Evolutionary conservation across 2,113 vertebrate species (phyloP).

Genomic region (Anthoscopus minutus): DNA sequence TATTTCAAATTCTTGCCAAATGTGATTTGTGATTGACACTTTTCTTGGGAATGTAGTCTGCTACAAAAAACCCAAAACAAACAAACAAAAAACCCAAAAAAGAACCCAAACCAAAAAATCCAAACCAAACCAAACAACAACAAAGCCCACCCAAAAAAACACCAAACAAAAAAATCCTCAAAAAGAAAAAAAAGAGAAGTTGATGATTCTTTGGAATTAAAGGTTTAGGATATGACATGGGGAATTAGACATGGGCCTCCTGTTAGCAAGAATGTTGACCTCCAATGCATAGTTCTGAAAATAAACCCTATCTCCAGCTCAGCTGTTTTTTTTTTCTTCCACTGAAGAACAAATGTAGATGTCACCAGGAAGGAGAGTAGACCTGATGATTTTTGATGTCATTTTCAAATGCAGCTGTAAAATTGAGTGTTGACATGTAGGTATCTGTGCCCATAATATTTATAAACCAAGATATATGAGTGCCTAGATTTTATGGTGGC

Average conservation of each 20-base stretch:
- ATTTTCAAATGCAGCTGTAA: conserved; percentile 15
- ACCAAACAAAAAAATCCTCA: background rate
- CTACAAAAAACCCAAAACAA: background rate
- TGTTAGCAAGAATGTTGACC: background rate
- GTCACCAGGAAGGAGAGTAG: background rate
- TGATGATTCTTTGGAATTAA: conserved; percentile 31
- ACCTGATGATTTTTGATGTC: background rate
- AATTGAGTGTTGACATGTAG: background rate
- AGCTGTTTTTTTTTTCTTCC: background rate
- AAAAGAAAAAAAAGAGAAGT: background rate
- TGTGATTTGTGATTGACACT: conserved; percentile 8
- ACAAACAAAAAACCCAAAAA: background rate
- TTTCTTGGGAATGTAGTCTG: background rate
- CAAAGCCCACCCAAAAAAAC: background rate
- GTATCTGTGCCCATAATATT: background rate
- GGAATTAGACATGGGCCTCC: background rate
- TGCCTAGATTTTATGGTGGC: background rate
- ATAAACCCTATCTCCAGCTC: background rate
- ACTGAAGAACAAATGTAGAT: background rate
- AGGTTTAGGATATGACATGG: conserved; percentile 3
- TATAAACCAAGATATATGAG: background rate
- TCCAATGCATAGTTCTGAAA: background rate
- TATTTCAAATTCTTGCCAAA: conserved; percentile 20
- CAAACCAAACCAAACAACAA: background rate
- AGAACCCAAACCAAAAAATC: background rate